Base-by-base conservation (phyloP, 2,888 invertebrate genomes). In the Anoncus sp. region DNA sequence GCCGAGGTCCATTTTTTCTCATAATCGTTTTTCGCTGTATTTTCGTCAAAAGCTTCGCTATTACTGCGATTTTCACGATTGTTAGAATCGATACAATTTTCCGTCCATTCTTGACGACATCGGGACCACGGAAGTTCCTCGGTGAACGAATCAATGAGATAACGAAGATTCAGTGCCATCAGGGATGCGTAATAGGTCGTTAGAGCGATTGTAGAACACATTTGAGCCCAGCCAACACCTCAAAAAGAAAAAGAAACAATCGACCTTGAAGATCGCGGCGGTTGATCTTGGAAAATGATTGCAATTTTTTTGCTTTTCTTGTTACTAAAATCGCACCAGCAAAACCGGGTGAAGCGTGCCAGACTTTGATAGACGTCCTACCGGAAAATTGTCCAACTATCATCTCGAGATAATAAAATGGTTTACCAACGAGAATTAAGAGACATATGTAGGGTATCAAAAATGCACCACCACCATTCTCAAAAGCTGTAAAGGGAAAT, bases 341-440 rank as follows among this genome's bases (percentile, higher is more conserved):
- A 7, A 88, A 94, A 1, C 95, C 94, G 0, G 97, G 97, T 0
- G 93, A 92, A 75, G 94, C 90, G 76, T 91, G 92, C 93, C 95
- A 95, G 38, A 97, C 93, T 88, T 95, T 95, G 1, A 97, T 95
- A 1, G 96, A 95, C 75, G 97, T 97, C 82, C 94, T 94, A 72
- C 96, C 95, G 69, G 95, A 94, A 87, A 97, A 98, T 90, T 98
- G 98, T 9, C 97, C 98, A 16, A 97, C 89, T 6, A 95, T 93
- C 93, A 97, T 95, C 91, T 98, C 97, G 87, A 98, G 92, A 88
- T 96, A 97, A 90, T 97, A 97, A 92, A 97, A 94, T 0, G 97
- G 97, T 81, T 96, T 94, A 62, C 96, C 96, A 77, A 95, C 93
- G 65, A 95, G 87, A 27, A 94, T 91, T n/a, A 95, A 90, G 0